Conservation (phyloP, 1,140 invertebrate genomes). For the Caenorhabditis briggsae region DNA sequence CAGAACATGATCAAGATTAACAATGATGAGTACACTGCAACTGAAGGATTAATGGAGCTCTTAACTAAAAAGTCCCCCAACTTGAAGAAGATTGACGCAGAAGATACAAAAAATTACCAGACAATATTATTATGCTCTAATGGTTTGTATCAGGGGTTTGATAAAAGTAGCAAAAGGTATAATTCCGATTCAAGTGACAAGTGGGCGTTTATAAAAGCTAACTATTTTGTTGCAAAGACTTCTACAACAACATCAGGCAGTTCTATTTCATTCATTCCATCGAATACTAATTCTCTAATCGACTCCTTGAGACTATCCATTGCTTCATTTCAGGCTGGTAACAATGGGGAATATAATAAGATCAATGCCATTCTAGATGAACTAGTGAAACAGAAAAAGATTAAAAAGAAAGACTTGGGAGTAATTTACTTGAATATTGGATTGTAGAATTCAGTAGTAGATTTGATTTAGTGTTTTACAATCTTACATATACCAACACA, state of each 20-base stretch:
- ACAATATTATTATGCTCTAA: constrained; percentile 65
- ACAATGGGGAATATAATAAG: constrained; percentile 64
- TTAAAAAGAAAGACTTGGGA: no score
- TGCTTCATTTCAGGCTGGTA: constrained; percentile 61
- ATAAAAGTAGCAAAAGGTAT: constrained; percentile 62
- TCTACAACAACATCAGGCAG: constrained; percentile 50
- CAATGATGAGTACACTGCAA: constrained; percentile 61
- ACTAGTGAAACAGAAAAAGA: no score
- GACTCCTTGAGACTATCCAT: constrained; percentile 59
- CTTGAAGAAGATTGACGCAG: constrained; percentile 61
- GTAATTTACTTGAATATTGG: no score
- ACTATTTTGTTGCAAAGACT: constrained; percentile 58
- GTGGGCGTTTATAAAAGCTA: constrained; percentile 66
- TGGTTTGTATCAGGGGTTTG: constrained; percentile 66
- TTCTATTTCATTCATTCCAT: constrained; percentile 60
- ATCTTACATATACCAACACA: no score
- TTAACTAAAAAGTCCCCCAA: constrained; percentile 66
- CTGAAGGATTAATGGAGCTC: constrained; percentile 64
- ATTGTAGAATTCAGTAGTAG: no score
- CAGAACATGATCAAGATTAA: constrained; percentile 64
- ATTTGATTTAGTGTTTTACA: no score
- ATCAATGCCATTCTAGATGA: constrained; percentile 62
- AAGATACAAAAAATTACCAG: constrained; percentile 67
- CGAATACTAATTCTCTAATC: constrained; percentile 61
- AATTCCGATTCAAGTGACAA: constrained; percentile 66